Conservation (phyloP, 2,113 vertebrate genomes). For the Ovis aries region DNA sequence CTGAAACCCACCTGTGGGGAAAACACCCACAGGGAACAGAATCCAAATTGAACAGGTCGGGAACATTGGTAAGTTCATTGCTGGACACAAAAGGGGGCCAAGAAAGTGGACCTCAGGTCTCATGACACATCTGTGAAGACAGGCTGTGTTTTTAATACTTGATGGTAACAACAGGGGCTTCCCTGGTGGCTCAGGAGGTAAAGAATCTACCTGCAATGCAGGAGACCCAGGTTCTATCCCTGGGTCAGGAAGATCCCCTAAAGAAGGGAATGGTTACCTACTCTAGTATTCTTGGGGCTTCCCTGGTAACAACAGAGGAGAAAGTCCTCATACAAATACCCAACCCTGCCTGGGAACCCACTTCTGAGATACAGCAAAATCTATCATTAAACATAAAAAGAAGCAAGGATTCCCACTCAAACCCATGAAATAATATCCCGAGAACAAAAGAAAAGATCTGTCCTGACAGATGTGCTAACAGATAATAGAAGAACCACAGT, state of each 20-base stretch:
- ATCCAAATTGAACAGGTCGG: not conserved
- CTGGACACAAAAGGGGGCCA: not conserved
- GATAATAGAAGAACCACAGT: not conserved
- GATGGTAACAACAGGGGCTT: not conserved
- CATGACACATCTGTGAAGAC: not conserved
- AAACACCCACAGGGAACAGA: not conserved
- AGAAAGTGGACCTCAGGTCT: not conserved
- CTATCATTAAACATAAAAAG: not conserved
- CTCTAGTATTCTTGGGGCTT: not conserved
- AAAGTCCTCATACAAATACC: not conserved
- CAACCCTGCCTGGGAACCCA: not conserved
- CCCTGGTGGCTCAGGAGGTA: not conserved
- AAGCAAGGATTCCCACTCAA: not conserved
- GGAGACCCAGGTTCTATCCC: not conserved
- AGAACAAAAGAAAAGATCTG: not conserved
- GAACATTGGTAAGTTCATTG: not conserved
- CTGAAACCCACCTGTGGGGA: not conserved
- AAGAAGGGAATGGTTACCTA: not conserved
- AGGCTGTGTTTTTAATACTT: not conserved
- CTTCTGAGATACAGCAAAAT: not conserved
- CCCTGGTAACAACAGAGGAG: not conserved
- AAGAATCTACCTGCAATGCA: not conserved
- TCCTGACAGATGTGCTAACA: not conserved
- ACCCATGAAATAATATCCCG: not conserved
- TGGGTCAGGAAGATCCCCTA: fast-evolving